These are phyloP conservation scores for Druon quercuslanigerum DNA, from an alignment of 1,140 invertebrate species.

Conservation along the genomic window DNA sequence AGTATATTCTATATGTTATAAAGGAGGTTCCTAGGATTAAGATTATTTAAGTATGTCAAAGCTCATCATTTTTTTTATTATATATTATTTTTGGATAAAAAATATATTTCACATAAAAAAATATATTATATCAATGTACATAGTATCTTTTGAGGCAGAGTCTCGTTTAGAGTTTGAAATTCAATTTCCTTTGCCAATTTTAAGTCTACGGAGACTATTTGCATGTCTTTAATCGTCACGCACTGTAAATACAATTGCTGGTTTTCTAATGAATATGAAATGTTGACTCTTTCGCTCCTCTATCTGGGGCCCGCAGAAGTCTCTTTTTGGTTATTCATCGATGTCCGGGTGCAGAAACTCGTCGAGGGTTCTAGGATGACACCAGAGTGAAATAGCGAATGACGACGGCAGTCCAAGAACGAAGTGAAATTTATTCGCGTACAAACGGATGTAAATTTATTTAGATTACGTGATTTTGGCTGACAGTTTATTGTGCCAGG, in stretches of 20 bases:
- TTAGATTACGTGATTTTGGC: conserved; percentile 74
- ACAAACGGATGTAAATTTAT: conserved; percentile 76
- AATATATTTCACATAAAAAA: too few species aligned
- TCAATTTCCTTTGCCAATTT: background rate
- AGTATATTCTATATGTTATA: too few species aligned
- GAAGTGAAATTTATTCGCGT: conserved; percentile 72
- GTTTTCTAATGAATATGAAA: background rate
- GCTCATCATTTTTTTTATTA: too few species aligned
- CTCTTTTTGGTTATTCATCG: conserved; percentile 69
- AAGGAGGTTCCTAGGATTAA: too few species aligned
- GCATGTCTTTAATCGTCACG: background rate
- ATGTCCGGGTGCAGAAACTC: conserved; percentile 63
- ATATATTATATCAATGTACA: too few species aligned
- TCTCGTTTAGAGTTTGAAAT: background rate
- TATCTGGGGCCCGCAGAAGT: conserved; percentile 51
- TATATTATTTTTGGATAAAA: too few species aligned
- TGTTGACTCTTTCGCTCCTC: conserved; percentile 4
- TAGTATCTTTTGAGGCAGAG: too few species aligned
- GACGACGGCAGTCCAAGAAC: conserved; percentile 57
- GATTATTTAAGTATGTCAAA: too few species aligned
- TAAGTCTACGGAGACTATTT: background rate
- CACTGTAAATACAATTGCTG: background rate
- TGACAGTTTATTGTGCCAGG: conserved; percentile 72
- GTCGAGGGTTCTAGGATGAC: conserved; percentile 62
- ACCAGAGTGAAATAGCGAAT: conserved; percentile 52